Percentiles rank a stretch among this genome's conserved stretches.
These are phyloP conservation scores for Salpingus planirostris DNA, from an alignment of 2,888 invertebrate genomes.

Conservation along the genomic window DNA sequence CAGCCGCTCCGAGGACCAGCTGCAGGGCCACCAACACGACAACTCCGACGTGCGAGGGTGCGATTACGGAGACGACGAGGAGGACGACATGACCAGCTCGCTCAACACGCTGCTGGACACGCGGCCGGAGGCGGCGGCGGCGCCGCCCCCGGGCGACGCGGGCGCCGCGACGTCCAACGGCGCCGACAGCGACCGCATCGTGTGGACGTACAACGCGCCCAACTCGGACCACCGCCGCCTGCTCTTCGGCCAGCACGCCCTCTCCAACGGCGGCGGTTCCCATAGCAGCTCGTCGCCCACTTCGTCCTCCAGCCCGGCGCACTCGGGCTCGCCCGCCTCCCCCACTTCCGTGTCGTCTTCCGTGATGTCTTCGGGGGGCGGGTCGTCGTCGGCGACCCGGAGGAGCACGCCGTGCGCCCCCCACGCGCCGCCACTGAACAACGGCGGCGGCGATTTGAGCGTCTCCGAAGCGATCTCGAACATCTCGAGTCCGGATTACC, in stretches of 20 bases:
- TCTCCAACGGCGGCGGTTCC: slow-evolving; percentile 50
- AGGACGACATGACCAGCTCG: slow-evolving; percentile 89
- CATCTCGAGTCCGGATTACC: slow-evolving; percentile 84
- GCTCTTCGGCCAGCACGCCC: slow-evolving; percentile 47
- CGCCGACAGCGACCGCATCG: slow-evolving; percentile 57
- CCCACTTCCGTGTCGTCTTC: slow-evolving; percentile 84
- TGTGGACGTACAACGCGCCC: slow-evolving; percentile 91
- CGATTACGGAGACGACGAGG: too few species aligned
- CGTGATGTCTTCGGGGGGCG: slow-evolving; percentile 71
- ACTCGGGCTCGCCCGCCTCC: slow-evolving; percentile 55
- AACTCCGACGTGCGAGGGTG: slow-evolving; percentile 85
- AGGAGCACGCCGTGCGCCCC: slow-evolving; percentile 46
- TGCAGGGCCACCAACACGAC: slow-evolving; percentile 68
- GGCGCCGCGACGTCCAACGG: slow-evolving; percentile 24
- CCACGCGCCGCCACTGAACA: slow-evolving; percentile 13
- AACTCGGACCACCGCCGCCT: slow-evolving; percentile 38
- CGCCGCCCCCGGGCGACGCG: slow-evolving; percentile 20
- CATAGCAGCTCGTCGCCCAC: slow-evolving; percentile 64
- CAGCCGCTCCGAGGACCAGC: slow-evolving; percentile 77
- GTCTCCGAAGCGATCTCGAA: slow-evolving; percentile 81
- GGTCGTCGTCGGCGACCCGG: too few species aligned
- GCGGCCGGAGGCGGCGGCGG: slow-evolving; percentile 30
- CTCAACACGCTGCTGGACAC: slow-evolving; percentile 81
- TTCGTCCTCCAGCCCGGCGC: slow-evolving; percentile 69
- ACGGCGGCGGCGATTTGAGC: slow-evolving; percentile 58